These are phyloP conservation scores for Ridgeia piscesae DNA, from an alignment of 1,140 invertebrate genomes.

Conservation along the genomic window DNA sequence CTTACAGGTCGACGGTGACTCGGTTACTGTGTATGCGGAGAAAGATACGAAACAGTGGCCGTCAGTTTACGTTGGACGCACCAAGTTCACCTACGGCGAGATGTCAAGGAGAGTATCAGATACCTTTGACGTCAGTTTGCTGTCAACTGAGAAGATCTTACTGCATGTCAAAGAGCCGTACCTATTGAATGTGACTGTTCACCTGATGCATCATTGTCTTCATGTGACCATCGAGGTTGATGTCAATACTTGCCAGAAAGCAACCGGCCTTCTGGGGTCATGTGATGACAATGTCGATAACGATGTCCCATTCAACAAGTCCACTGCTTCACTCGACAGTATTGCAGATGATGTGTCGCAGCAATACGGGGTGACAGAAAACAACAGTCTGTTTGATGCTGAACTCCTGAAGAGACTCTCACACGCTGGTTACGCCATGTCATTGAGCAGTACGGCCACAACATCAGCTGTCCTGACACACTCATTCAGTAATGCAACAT, in stretches of 20 bases:
- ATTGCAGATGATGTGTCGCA: background rate
- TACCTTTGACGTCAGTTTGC: background rate
- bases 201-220: conserved; percentile 8
- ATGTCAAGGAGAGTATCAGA: background rate
- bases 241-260: conserved; percentile 21
- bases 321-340: background rate
- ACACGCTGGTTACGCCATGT: background rate
- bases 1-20: background rate
- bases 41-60: background rate
- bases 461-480: background rate
- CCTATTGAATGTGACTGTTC: background rate
- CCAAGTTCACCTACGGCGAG: background rate
- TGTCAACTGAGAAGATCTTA: background rate
- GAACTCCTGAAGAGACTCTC: background rate
- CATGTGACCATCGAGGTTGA: conserved; percentile 19
- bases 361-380: background rate
- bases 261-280: conserved; percentile 31
- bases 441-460: background rate
- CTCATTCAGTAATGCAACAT: background rate
- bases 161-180: background rate
- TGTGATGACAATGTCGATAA: conserved; percentile 25
- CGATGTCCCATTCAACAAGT: conserved; percentile 1
- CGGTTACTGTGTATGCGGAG: conserved; percentile 2
- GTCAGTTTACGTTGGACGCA: background rate
- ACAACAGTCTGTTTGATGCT: background rate